Conservation (phyloP, 2,888 invertebrate genomes). For the Scaptomyza cyrtandrae region DNA sequence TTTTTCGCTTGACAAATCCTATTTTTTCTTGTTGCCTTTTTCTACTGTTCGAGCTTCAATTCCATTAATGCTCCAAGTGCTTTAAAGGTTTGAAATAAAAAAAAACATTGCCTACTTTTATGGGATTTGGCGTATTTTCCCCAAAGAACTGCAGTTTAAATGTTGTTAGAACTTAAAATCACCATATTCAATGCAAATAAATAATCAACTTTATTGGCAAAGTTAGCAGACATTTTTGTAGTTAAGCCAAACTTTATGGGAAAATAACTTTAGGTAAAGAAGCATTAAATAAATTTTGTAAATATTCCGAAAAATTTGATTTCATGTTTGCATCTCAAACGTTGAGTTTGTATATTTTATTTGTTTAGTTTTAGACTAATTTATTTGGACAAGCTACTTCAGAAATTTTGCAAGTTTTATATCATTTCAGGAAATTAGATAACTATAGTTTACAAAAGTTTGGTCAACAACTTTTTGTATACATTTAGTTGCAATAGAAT, state of each 20-base stretch:
- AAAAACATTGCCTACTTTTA: slow-evolving; percentile 47
- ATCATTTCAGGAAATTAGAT: neutral
- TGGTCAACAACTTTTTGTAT: neutral
- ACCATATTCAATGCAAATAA: slow-evolving; percentile 18
- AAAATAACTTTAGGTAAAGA: neutral
- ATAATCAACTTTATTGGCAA: neutral
- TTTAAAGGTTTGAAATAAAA: slow-evolving; percentile 26
- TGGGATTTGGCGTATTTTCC: neutral
- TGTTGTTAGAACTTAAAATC: slow-evolving; percentile 2
- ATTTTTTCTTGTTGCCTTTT: slow-evolving; percentile 35
- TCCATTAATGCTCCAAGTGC: slow-evolving; percentile 28
- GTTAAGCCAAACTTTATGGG: neutral
- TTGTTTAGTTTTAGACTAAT: slow-evolving; percentile 1
- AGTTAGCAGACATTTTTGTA: neutral
- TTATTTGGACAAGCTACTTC: neutral
- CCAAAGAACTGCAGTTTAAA: neutral
- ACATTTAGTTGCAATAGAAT: neutral
- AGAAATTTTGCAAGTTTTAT: neutral
- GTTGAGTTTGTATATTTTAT: slow-evolving; percentile 5
- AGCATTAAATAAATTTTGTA: too few relatives aligned
- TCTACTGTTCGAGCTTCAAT: slow-evolving; percentile 5
- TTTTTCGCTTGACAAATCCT: slow-evolving; percentile 14
- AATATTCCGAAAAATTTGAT: neutral
- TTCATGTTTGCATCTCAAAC: neutral
- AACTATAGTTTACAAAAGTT: neutral